Conservation (phyloP, 2,113 vertebrate genomes). For the Pterocles orientalis region DNA sequence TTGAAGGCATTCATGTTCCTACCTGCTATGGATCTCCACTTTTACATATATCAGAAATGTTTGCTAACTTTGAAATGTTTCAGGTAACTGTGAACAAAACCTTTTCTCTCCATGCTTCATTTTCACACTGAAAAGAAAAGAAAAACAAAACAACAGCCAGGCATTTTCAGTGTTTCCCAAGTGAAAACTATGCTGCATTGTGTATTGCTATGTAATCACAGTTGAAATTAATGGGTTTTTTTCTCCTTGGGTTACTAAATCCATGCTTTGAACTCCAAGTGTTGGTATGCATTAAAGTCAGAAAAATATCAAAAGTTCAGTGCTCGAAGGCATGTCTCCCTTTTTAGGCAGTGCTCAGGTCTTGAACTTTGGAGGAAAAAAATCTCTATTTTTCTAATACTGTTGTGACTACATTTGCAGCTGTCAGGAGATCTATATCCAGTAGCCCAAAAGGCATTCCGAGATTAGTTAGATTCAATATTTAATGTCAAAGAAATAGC, state of each 20-base stretch:
- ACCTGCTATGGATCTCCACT: not conserved
- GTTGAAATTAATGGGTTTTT: not conserved
- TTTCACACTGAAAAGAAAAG: not conserved
- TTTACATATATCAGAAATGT: not conserved
- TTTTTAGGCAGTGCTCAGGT: constrained; percentile 31
- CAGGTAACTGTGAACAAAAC: not conserved
- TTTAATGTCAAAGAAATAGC: not conserved
- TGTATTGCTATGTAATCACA: not conserved
- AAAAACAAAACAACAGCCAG: not conserved
- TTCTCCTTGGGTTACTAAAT: not conserved
- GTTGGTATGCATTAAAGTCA: constrained; percentile 48
- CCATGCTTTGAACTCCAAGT: constrained; percentile 45
- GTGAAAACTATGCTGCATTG: not conserved
- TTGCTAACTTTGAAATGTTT: not conserved
- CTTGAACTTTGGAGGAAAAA: constrained; percentile 45
- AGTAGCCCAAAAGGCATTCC: constrained; percentile 16
- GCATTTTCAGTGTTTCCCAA: not conserved
- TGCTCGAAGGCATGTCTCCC: constrained; percentile 7
- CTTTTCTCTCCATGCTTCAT: not conserved
- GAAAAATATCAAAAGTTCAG: constrained; percentile 40
- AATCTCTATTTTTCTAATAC: not conserved
- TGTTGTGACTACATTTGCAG: not conserved
- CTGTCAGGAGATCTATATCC: not conserved
- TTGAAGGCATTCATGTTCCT: not conserved
- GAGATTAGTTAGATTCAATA: not conserved